Evolutionary conservation across 2,797 vertebrate genomes (phyloP), one percentile per base, ranked within the genome.

Genomic region (Leptoclinus maculatus): DNA sequence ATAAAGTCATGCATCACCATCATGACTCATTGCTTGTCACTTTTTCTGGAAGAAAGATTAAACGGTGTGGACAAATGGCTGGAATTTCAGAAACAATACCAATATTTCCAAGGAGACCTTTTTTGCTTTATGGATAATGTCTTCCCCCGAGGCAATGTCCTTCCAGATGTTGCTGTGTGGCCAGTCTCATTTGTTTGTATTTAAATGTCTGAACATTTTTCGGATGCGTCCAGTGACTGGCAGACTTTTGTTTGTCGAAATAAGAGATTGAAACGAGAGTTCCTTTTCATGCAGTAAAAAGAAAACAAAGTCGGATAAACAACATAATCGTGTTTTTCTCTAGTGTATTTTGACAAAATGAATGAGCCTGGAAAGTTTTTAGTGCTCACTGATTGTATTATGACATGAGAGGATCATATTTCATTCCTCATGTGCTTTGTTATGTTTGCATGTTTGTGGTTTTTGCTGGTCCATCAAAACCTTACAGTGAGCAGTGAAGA

Each of bases 391-490:
- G 92, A 93, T 92, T 93, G 91, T 93, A 92, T 91, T 91, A 87
- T 91, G 87, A 91, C 88, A 91, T 87, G 86, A 89, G 87, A 82
- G 72, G 86, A 87, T 94, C 87, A 67, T 81, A 86, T 93, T 93
- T 89, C 92, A 85, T 78, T 89, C 87, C 86, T 87, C 88, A 73
- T 91, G 89, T 79, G 83, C 84, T 93, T 89, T 86, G 87, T 91
- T 89, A 83, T 91, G 91, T 93, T 94, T 94, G 92, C 91, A 90
- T 92, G 89, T 87, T 93, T 92, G 93, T 92, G 94, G 92, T 89
- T 88, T 87, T 89, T 88, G 89, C 88, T 87, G 83, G 87, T 88
- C 87, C 84, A 82, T 92, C 87, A 73, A 86, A 87, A 86, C 76
- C 78, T 83, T 84, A 84, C 88, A 88, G 85, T 85, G 81, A 87